phyloP scores from a whole-genome alignment of 2,113 vertebrate species.

The Aleadryas rufinucha region DNA sequence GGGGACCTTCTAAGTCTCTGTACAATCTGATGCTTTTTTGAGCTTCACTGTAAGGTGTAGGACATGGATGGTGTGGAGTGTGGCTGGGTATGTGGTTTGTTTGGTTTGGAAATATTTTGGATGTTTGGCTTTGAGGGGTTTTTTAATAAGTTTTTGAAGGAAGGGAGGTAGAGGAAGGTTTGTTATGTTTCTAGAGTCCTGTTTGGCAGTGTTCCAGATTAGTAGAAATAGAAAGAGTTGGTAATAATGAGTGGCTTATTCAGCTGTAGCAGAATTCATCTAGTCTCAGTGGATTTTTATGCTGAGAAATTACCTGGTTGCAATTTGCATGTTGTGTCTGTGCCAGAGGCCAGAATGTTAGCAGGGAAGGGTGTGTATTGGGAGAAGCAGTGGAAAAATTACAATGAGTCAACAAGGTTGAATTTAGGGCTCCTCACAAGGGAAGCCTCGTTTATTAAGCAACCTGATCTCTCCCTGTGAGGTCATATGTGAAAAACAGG shows the following conservation, averaged over 20 bases:
- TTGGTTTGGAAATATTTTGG: background rate
- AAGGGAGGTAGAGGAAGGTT: background rate
- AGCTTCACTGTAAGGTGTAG: background rate
- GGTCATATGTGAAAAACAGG: constrained; percentile 41
- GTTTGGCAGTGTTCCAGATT: background rate
- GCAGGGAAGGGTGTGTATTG: background rate
- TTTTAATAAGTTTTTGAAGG: background rate
- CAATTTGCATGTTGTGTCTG: background rate
- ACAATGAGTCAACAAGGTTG: background rate
- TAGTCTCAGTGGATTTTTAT: background rate
- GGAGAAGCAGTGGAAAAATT: constrained; percentile 16
- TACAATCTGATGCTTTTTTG: background rate
- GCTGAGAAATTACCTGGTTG: background rate
- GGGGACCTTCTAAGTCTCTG: background rate
- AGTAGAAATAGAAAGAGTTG: background rate
- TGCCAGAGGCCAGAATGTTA: constrained; percentile 13
- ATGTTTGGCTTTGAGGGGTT: background rate
- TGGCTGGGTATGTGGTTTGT: background rate
- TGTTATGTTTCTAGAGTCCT: background rate
- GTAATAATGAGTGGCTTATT: background rate
- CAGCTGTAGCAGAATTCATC: background rate
- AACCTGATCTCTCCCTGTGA: background rate
- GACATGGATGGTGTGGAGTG: no score
- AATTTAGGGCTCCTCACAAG: background rate
- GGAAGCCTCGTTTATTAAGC: background rate